Evolutionary conservation across 2,888 invertebrate genomes (phyloP).

Genomic region (Ophion slaviceki): DNA sequence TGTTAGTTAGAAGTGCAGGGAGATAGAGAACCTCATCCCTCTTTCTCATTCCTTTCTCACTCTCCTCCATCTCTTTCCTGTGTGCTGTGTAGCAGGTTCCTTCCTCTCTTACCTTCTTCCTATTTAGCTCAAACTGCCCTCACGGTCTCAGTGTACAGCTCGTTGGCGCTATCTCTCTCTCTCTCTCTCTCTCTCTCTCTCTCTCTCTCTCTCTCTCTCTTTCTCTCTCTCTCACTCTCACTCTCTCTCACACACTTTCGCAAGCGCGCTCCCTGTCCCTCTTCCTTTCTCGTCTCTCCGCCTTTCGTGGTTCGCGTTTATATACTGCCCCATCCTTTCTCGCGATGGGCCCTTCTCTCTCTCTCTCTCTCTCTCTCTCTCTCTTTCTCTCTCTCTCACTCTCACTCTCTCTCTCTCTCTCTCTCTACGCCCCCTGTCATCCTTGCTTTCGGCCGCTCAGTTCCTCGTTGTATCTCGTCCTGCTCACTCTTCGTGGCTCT

Average conservation of each 20-base stretch:
- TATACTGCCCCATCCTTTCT: slow-evolving; percentile 24
- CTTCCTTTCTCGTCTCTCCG: slow-evolving; percentile 45
- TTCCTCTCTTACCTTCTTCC: slow-evolving; percentile 60
- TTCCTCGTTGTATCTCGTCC: slow-evolving; percentile 46
- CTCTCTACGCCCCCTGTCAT: slow-evolving; percentile 49
- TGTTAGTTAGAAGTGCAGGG: slow-evolving; percentile 82
- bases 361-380: slow-evolving; percentile 7
- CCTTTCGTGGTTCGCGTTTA: slow-evolving; percentile 49
- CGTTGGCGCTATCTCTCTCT: slow-evolving; percentile 35
- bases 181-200: slow-evolving; percentile 38
- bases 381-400: background rate
- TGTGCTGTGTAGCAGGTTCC: slow-evolving; percentile 36
- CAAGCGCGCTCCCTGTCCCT: slow-evolving; percentile 24
- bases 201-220: slow-evolving; percentile 43
- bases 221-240: slow-evolving; percentile 30
- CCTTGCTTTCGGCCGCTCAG: slow-evolving; percentile 39
- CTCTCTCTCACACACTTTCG: slow-evolving; percentile 19
- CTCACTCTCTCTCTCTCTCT: slow-evolving; percentile 8
- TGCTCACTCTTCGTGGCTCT: slow-evolving; percentile 44
- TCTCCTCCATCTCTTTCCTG: slow-evolving; percentile 49
- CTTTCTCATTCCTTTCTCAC: slow-evolving; percentile 63
- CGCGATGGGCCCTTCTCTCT: background rate
- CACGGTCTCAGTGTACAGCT: slow-evolving; percentile 27
- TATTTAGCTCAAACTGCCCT: slow-evolving; percentile 55
- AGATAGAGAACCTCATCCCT: slow-evolving; percentile 77